Base-by-base conservation (phyloP, 2,797 vertebrate genomes). In the Takifugu rubripes region DNA sequence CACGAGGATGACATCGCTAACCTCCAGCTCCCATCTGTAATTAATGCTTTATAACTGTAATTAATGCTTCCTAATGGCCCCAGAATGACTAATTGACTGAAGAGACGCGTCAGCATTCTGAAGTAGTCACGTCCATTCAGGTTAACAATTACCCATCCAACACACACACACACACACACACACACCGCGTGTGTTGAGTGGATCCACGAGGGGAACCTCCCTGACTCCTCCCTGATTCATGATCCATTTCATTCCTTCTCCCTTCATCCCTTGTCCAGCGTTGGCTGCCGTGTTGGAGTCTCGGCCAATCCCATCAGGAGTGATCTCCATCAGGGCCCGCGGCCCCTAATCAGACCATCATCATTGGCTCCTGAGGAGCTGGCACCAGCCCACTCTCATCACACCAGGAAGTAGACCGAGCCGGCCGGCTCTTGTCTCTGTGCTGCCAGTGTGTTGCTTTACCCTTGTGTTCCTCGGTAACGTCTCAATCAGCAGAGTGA, bases 271-370 rank as follows among this genome's bases (percentile, higher is more conserved):
- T 36, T 68, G 57, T 68, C 27, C 36, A 40, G 36, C 51, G 11
- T 52, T 31, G 64, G 43, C 33, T 54, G 24, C 61, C 54, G 49
- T 11, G 60, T 48, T 69, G 46, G 56, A 65, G 60, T 52, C 50
- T 64, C 50, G 56, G 61, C 88, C 84, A 85, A 89, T 90, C 75
- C 77, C 70, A 84, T 92, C 91, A 89, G 61, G 49, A 27, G 42
- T 74, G 60, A 84, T 74, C 75, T 84, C 84, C 54, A 90, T 72
- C 75, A 64, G 75, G 84, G 70, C 64, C 78, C 27, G 77, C 70
- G 27, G 2, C 63, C 68, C 65, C 79, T 59, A 70, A 89, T 88
- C 86, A 91, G 81, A 86, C 85, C 88, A 87, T 91, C 85, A 90
- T 76, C 83, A 86, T 81, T 79, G 70, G 56, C n/a, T n/a, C n/a